Evolutionary conservation across 2,797 vertebrate species (phyloP), one percentile per base, ranked within the genome.

Genomic region (Rhinatrema bivittatum): DNA sequence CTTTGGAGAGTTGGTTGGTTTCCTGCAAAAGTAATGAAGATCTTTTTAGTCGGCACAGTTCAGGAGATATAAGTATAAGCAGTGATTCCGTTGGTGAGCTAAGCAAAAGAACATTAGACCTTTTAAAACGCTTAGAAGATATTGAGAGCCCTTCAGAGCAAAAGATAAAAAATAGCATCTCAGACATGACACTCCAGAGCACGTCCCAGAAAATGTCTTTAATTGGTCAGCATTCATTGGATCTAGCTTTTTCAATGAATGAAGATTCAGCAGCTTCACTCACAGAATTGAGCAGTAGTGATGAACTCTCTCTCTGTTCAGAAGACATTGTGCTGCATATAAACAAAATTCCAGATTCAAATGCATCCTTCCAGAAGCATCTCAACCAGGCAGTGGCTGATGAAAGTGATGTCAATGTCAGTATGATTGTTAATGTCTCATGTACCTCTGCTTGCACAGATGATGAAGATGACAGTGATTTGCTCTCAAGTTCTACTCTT

Each of bases 341-440:
- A 72, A 89, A 85, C 45, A 83, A 82, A 46, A 59, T 78, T 22
- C 61, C 70, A 2, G 75, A 84, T 41, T 74, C 79, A 4, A 91
- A 91, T 44, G 79, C 78, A 16, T 88, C 84, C 15, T 86, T 81
- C 46, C 74, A 82, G 56, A 95, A 86, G 60, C 85, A 72, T 22
- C 78, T 78, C 75, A 81, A 76, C 58, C 78, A 40, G 26, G 85
- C 84, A 1, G 72, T 83, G 32, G 79, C 76, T 33, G 95, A 97
- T 11, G 92, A 97, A 34, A 81, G 85, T 0, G 96, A 98, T 4
- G 89, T 82, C 18, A 98, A 91, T 43, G 59, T 99, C 68, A 99
- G 96, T 74, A 93, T 99, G 89, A 87, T 98, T 39, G 96, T 99
- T 27, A 99, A 99, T 13, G 89, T 97, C 40, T 99, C 94, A 11